Conservation (phyloP, 2,888 invertebrate genomes). For the Xestobium rufovillosum region DNA sequence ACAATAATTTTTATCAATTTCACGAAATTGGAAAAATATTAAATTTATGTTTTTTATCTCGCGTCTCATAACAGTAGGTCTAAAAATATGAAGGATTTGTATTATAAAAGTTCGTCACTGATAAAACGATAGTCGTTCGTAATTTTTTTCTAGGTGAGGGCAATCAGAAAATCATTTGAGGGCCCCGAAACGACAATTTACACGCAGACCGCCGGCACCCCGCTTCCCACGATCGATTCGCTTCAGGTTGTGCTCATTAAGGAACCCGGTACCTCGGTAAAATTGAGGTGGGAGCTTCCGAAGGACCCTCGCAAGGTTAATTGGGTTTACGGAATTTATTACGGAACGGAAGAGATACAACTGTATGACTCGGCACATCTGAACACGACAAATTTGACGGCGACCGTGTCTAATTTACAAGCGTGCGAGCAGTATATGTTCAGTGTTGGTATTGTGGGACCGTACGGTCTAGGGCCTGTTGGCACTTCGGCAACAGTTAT, state of each 20-base stretch:
- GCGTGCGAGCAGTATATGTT: constrained; percentile 71
- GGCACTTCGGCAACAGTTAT: constrained; percentile 41
- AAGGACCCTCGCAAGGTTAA: constrained; percentile 48
- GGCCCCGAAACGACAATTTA: constrained; percentile 49
- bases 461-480: constrained; percentile 57
- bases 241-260: constrained; percentile 47
- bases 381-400: constrained; percentile 48
- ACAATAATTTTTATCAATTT: no score
- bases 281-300: constrained; percentile 60
- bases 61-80: no score
- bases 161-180: constrained; percentile 50
- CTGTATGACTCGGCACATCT: constrained; percentile 49
- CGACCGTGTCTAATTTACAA: constrained; percentile 54
- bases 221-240: constrained; percentile 46
- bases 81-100: no score
- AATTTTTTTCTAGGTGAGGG: constrained; percentile 54
- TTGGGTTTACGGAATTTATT: constrained; percentile 66
- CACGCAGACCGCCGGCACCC: constrained; percentile 45
- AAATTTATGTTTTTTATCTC: no score
- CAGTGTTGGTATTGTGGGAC: constrained; percentile 58
- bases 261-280: constrained; percentile 53
- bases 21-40: no score
- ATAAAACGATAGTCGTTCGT: constrained; percentile 4
- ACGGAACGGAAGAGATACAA: constrained; percentile 53
- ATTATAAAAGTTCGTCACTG: no score